Conservation (phyloP, 2,888 invertebrate genomes). For the Andrena fulva region DNA sequence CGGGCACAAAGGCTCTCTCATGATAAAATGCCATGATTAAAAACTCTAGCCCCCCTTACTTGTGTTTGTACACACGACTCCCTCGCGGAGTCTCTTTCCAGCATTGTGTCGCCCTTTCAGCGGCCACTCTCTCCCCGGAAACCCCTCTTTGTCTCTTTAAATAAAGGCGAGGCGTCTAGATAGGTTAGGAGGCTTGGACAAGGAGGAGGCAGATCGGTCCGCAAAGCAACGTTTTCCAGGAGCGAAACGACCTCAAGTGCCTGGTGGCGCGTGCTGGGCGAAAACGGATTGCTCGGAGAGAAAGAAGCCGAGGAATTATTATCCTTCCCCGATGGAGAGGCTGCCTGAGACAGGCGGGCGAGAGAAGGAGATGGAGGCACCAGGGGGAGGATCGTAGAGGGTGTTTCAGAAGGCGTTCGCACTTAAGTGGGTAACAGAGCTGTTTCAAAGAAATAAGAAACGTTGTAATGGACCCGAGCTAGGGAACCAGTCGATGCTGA, state of each 20-base stretch:
- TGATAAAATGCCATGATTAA: slow-evolving; percentile 67
- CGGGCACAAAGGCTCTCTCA: slow-evolving; percentile 57
- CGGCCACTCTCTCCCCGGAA: background rate
- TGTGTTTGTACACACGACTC: slow-evolving; percentile 26
- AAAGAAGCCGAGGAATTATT: slow-evolving; percentile 36
- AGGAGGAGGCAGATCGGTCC: slow-evolving; percentile 1
- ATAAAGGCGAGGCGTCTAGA: slow-evolving; percentile 1
- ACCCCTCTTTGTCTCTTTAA: slow-evolving; percentile 5
- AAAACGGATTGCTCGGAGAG: slow-evolving; percentile 21
- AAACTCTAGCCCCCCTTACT: slow-evolving; percentile 47
- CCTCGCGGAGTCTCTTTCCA: background rate
- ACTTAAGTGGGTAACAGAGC: too few relatives aligned
- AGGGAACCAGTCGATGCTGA: too few relatives aligned
- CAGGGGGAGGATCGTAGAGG: too few relatives aligned
- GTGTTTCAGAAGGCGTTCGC: too few relatives aligned
- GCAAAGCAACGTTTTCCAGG: slow-evolving; percentile 22
- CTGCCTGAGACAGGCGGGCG: background rate
- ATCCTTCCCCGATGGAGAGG: slow-evolving; percentile 9
- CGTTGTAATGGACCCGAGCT: too few relatives aligned
- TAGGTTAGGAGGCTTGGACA: background rate
- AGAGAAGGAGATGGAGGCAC: background rate
- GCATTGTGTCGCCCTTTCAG: slow-evolving; percentile 21
- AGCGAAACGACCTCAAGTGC: slow-evolving; percentile 41
- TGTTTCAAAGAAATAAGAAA: too few relatives aligned
- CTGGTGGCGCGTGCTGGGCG: slow-evolving; percentile 22